phyloP scores from a whole-genome alignment of 2,888 invertebrate genomes.

The Sturmia bella region DNA sequence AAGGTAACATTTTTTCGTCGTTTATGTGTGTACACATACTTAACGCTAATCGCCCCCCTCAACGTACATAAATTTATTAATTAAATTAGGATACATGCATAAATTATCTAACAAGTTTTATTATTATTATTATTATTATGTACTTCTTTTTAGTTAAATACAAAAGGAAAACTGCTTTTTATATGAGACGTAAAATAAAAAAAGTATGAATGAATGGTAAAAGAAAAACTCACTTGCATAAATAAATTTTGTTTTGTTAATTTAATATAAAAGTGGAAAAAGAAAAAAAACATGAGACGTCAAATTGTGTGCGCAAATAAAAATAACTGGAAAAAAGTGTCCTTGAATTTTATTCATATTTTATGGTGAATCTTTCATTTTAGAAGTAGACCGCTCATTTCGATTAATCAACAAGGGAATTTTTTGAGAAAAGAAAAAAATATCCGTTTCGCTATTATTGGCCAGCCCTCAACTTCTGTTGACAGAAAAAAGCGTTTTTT shows the following conservation, averaged over 20 bases:
- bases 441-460: no score
- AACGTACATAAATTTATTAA: constrained; percentile 65
- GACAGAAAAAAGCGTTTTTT: no score
- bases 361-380: no score
- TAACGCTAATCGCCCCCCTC: constrained; percentile 59
- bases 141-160: constrained; percentile 67
- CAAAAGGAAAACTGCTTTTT: constrained; percentile 63
- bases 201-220: constrained; percentile 37
- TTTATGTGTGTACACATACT: constrained; percentile 52
- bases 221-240: constrained; percentile 40
- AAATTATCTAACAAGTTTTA: constrained; percentile 65
- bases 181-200: constrained; percentile 53
- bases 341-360: neutral
- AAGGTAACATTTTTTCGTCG: constrained; percentile 54
- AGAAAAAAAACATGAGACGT: constrained; percentile 53
- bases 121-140: no score
- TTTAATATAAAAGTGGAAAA: constrained; percentile 46
- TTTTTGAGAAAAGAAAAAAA: no score
- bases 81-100: constrained; percentile 65
- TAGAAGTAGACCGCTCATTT: no score
- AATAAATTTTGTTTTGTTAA: constrained; percentile 61
- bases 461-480: no score
- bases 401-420: no score
- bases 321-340: constrained; percentile 56
- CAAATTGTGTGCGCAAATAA: constrained; percentile 66